Evolutionary conservation across 2,888 invertebrate genomes (phyloP), one percentile per base, ranked within the genome.

Genomic region (Lomographa bimaculata): DNA sequence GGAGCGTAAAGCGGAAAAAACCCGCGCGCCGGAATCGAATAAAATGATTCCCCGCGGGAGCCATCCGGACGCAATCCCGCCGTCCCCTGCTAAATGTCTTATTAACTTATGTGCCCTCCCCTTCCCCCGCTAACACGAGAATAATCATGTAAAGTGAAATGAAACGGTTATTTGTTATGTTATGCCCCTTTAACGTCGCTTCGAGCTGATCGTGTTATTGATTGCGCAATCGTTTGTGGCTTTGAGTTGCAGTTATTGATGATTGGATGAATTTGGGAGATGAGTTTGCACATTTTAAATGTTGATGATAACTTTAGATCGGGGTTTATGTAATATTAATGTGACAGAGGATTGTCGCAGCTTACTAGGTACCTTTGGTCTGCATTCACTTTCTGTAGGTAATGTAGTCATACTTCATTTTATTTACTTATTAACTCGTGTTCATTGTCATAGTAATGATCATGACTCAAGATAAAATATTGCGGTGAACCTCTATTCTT

Each of bases 1-100:
- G 79, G 85, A 85, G 87, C 85, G 81, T 79, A 79, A 82, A 83
- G 78, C 79, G 79, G 79, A 86, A 87, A 85, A 87, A 87, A 81
- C 76, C 78, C 79, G 80, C 79, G 76, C 79, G 87, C 90, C 89
- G 89, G 91, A 92, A 92, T 92, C 92, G 91, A 92, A 92, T 92
- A 91, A 92, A 92, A 92, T 92, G 92, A 92, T 92, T 92, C 92
- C 92, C 92, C 92, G 68, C 79, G 92, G 91, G 92, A 90, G 91
- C 91, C 91, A 92, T 92, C 92, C 91, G 91, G 90, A 91, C 90
- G 90, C 91, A 91, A 87, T 87, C 86, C 87, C 84, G 87, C 89
- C 84, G 83, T 82, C 86, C 83, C 86, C 81, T 78, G 86, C 89
- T 87, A 86, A 86, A 89, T 87, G 86, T 87, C 87, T 87, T 89